Evolutionary conservation across 2,797 vertebrate species (phyloP).

Genomic region (Diplodus puntazzo): DNA sequence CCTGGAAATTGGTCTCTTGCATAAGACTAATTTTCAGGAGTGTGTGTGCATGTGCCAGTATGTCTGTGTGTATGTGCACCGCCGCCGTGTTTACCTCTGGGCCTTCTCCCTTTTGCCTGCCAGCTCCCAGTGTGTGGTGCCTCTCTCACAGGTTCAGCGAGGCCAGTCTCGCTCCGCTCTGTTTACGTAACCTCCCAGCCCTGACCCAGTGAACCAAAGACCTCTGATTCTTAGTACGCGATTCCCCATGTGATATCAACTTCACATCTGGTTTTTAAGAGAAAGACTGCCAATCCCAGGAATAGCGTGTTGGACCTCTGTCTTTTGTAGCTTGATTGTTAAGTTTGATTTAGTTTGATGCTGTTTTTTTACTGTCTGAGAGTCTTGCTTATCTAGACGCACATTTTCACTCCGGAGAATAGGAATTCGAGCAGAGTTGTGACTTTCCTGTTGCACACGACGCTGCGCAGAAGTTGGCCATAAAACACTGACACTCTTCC

Average conservation of each 20-base stretch:
- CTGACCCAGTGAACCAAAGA: slow-evolving; percentile 72
- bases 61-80: slow-evolving; percentile 7
- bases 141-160: slow-evolving; percentile 57
- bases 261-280: slow-evolving; percentile 27
- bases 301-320: neutral
- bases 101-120: slow-evolving; percentile 31
- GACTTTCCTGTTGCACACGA: slow-evolving; percentile 22
- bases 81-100: slow-evolving; percentile 41
- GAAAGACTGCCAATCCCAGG: neutral
- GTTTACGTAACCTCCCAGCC: slow-evolving; percentile 67
- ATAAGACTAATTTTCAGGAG: slow-evolving; percentile 48
- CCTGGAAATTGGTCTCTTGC: slow-evolving; percentile 51
- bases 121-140: slow-evolving; percentile 44
- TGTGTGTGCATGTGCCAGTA: slow-evolving; percentile 23
- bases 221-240: slow-evolving; percentile 34
- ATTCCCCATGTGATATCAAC: slow-evolving; percentile 39
- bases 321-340: slow-evolving; percentile 14
- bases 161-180: slow-evolving; percentile 52
- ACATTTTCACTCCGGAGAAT: slow-evolving; percentile 41
- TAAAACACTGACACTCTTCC: slow-evolving; percentile 21
- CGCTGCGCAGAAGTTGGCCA: slow-evolving; percentile 9
- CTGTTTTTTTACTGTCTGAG: slow-evolving; percentile 27
- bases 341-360: slow-evolving; percentile 34
- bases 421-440: slow-evolving; percentile 23
- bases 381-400: slow-evolving; percentile 43